Evolutionary conservation across 2,888 invertebrate genomes (phyloP).

Genomic region (Cylloceria caligata): DNA sequence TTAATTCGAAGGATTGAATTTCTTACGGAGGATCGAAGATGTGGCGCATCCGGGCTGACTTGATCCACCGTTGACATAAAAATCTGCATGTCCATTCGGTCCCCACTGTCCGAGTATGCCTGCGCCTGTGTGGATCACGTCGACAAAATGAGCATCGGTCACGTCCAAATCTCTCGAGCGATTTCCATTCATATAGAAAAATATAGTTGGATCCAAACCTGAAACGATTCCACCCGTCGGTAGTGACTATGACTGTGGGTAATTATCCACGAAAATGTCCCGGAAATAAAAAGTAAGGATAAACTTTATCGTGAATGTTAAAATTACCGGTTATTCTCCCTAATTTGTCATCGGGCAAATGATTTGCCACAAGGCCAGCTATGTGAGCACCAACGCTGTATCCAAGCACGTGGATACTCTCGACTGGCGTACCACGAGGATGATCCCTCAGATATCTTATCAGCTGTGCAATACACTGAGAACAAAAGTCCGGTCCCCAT

Average conservation of each 20-base stretch:
- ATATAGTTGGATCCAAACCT: slow-evolving; percentile 95
- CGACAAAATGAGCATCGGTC: slow-evolving; percentile 93
- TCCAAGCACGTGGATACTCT: slow-evolving; percentile 92
- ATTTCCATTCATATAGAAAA: slow-evolving; percentile 92
- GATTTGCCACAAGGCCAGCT: slow-evolving; percentile 93
- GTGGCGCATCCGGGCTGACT: slow-evolving; percentile 95
- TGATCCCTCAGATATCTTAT: slow-evolving; percentile 92
- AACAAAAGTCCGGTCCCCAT: slow-evolving; percentile 85
- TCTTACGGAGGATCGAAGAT: slow-evolving; percentile 92
- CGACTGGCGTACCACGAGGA: slow-evolving; percentile 91
- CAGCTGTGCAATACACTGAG: slow-evolving; percentile 92
- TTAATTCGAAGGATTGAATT: not conserved
- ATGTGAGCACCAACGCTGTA: slow-evolving; percentile 96
- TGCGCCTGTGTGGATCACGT: slow-evolving; percentile 93
- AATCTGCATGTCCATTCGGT: slow-evolving; percentile 94
- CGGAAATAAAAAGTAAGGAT: not conserved
- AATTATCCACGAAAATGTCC: slow-evolving; percentile 39
- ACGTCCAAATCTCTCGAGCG: slow-evolving; percentile 92
- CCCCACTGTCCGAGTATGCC: slow-evolving; percentile 96
- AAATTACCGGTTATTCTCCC: slow-evolving; percentile 92
- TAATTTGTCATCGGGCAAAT: slow-evolving; percentile 90
- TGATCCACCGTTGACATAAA: slow-evolving; percentile 95
- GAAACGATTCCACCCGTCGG: slow-evolving; percentile 70
- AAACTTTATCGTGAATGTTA: not conserved
- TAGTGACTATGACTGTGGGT: slow-evolving; percentile 61